Percentiles rank a stretch among this genome's conserved stretches.
phyloP scores from a whole-genome alignment of 1,140 invertebrate species.

The Batillaria attramentaria region DNA sequence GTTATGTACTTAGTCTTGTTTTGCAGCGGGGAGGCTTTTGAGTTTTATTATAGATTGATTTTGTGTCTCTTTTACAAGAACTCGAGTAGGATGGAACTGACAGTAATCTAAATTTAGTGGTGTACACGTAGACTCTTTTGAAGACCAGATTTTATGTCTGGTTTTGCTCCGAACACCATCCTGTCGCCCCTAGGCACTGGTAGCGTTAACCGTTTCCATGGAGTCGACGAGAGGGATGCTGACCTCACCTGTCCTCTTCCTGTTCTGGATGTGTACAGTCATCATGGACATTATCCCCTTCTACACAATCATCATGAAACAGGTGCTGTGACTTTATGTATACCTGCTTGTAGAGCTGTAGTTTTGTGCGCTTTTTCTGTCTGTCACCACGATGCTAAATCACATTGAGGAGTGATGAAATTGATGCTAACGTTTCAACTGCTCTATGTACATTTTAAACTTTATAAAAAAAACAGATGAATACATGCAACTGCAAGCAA shows the following conservation, averaged over 20 bases:
- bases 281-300: background rate
- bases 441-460: background rate
- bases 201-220: background rate
- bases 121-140: background rate
- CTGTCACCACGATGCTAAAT: too few species aligned
- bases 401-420: too few species aligned
- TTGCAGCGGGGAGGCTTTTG: too few species aligned
- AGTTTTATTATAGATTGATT: background rate
- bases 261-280: conserved; percentile 6
- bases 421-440: background rate
- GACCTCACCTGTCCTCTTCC: background rate
- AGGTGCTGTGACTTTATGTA: background rate
- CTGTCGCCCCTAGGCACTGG: background rate
- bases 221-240: background rate
- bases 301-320: background rate
- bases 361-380: background rate
- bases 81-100: background rate
- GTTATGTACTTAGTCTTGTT: too few species aligned
- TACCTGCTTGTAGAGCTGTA: background rate
- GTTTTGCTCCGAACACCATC: background rate
- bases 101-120: background rate
- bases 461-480: background rate
- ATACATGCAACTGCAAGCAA: background rate
- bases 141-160: background rate
- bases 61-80: background rate